Evolutionary conservation across 2,797 vertebrate species (phyloP).

Genomic region (Meriones psammophilus): DNA sequence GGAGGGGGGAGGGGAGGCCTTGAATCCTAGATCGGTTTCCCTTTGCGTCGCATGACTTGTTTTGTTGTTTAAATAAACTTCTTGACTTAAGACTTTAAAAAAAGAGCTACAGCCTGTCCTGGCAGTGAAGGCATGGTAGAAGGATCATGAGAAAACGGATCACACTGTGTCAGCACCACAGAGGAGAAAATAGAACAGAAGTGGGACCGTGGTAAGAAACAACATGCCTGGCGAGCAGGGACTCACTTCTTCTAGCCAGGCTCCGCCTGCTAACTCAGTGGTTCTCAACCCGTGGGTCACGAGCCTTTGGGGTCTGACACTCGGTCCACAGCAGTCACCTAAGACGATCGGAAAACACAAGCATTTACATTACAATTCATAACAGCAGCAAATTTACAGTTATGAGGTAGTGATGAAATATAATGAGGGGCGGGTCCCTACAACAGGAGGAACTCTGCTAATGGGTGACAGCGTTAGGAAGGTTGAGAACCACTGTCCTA

Average conservation of each 20-base stretch:
- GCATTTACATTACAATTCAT: neutral
- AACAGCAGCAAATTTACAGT: neutral
- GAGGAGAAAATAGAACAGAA: neutral
- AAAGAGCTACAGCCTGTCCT: neutral
- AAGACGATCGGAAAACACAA: neutral
- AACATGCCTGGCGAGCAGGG: too few relatives aligned
- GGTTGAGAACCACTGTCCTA: neutral
- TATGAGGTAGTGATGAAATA: neutral
- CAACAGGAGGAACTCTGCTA: neutral
- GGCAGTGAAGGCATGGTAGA: neutral
- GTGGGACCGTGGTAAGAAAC: neutral
- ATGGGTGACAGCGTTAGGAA: neutral
- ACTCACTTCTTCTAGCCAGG: too few relatives aligned
- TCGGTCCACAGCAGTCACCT: neutral
- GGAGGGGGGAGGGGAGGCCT: accelerated
- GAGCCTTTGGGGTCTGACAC: neutral
- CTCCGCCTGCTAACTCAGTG: neutral
- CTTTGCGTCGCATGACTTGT: neutral
- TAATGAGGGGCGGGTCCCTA: neutral
- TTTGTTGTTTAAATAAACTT: neutral
- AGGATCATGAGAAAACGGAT: neutral
- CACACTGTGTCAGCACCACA: too few relatives aligned
- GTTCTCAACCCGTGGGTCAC: neutral
- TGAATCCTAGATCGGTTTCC: neutral
- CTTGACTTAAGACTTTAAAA: neutral